phyloP scores from a whole-genome alignment of 2,113 vertebrate species.

The Cepphus grylle region DNA sequence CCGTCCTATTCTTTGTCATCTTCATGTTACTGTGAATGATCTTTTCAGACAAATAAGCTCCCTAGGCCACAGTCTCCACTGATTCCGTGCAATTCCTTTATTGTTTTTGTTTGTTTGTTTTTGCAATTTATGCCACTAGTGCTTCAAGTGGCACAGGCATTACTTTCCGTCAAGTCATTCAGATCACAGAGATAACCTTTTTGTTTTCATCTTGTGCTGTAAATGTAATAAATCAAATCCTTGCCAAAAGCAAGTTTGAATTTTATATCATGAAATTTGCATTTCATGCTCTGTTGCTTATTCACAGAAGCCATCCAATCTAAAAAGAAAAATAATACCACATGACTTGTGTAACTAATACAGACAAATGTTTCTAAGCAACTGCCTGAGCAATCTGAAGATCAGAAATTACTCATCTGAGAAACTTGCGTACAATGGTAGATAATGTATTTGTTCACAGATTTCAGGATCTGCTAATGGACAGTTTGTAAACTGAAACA shows the following conservation, averaged over 20 bases:
- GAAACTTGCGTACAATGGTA: constrained; percentile 35
- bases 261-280: constrained; percentile 60
- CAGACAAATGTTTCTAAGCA: constrained; percentile 65
- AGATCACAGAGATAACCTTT: constrained; percentile 48
- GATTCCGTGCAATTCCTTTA: background rate
- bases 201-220: constrained; percentile 62
- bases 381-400: constrained; percentile 49
- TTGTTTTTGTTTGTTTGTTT: background rate
- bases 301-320: constrained; percentile 41
- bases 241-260: constrained; percentile 56
- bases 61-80: no score
- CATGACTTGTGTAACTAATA: constrained; percentile 53
- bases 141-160: background rate
- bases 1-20: background rate
- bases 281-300: constrained; percentile 56
- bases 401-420: constrained; percentile 67
- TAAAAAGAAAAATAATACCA: constrained; percentile 29
- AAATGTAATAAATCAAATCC: constrained; percentile 64
- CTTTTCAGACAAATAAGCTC: background rate
- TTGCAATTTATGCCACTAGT: background rate
- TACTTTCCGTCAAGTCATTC: background rate
- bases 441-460: constrained; percentile 51
- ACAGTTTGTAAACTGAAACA: constrained; percentile 26
- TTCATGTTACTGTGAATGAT: background rate
- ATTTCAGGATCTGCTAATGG: constrained; percentile 52